Evolutionary conservation across 2,888 invertebrate genomes (phyloP).

Genomic region (Agriotes lineatus): DNA sequence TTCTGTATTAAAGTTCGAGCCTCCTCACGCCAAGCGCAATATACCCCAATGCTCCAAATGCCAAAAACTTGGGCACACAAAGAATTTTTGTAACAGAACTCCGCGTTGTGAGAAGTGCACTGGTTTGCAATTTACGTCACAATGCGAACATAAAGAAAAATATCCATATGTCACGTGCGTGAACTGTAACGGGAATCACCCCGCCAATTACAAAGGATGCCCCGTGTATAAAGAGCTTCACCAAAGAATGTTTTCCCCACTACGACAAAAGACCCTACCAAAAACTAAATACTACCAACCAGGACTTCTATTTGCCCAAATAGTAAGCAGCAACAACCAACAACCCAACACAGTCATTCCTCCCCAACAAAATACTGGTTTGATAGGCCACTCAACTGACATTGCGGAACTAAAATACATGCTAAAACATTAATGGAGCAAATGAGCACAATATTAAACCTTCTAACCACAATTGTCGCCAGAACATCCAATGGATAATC

Average conservation of each 20-base stretch:
- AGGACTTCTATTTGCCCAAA: not conserved
- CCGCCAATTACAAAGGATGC: too few species aligned
- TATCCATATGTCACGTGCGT: not conserved
- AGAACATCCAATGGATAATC: not conserved
- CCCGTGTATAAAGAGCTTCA: too few species aligned
- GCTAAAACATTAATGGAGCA: too few species aligned
- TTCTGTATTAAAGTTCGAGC: constrained; percentile 7
- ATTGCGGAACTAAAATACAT: not conserved
- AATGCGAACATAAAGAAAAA: constrained; percentile 16
- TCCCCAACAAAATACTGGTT: not conserved
- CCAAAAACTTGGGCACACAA: not conserved
- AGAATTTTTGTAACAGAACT: constrained; percentile 29
- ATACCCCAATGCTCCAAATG: too few species aligned
- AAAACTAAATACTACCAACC: not conserved
- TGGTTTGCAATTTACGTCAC: constrained; percentile 37
- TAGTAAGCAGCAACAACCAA: not conserved
- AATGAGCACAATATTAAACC: too few species aligned
- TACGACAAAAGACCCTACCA: not conserved
- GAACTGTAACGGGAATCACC: too few species aligned
- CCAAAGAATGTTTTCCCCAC: constrained; percentile 1
- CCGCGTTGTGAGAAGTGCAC: constrained; percentile 30
- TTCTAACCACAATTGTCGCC: not conserved
- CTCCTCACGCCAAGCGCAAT: constrained; percentile 28
- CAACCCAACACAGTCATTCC: not conserved
- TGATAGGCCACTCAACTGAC: not conserved